Conservation (phyloP, 1,140 invertebrate genomes). For the Pseudoatta argentina region DNA sequence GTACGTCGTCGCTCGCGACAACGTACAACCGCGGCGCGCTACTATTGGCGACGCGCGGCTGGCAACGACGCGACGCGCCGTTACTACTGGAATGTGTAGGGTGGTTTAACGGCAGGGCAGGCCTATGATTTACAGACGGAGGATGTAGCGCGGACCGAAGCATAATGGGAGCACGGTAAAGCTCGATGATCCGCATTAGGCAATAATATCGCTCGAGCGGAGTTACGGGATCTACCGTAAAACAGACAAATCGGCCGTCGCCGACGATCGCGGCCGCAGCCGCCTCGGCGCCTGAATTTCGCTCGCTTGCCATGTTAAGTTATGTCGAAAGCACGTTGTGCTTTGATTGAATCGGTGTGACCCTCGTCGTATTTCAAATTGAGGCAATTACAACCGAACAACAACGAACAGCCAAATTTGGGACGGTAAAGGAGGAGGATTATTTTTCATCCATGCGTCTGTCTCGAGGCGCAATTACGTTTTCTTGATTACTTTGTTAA, state of each 20-base stretch:
- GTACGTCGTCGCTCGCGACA: conserved; percentile 33
- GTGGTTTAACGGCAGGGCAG: conserved; percentile 56
- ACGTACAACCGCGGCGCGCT: not conserved
- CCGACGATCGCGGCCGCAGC: conserved; percentile 2
- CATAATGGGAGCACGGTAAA: conserved; percentile 64
- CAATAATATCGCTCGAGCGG: conserved; percentile 56
- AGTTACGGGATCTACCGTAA: conserved; percentile 58
- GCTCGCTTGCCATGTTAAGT: conserved; percentile 50
- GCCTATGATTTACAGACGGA: conserved; percentile 65
- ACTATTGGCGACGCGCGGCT: conserved; percentile 34
- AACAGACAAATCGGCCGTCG: conserved; percentile 53
- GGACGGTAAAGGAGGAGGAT: not conserved
- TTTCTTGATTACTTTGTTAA: not conserved
- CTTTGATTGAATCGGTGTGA: conserved; percentile 67
- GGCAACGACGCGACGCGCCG: conserved; percentile 3
- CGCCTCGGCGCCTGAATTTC: conserved; percentile 44
- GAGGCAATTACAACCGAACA: conserved; percentile 43
- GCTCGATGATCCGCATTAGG: conserved; percentile 70
- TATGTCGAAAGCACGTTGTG: conserved; percentile 60
- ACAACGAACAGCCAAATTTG: not conserved
- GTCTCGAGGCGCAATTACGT: conserved; percentile 14
- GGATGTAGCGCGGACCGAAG: conserved; percentile 31
- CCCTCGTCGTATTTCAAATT: conserved; percentile 60
- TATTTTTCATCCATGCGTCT: not conserved
- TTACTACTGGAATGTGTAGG: conserved; percentile 52